Evolutionary conservation across 2,797 vertebrate genomes (phyloP).

Genomic region (Alfaro cultratus): DNA sequence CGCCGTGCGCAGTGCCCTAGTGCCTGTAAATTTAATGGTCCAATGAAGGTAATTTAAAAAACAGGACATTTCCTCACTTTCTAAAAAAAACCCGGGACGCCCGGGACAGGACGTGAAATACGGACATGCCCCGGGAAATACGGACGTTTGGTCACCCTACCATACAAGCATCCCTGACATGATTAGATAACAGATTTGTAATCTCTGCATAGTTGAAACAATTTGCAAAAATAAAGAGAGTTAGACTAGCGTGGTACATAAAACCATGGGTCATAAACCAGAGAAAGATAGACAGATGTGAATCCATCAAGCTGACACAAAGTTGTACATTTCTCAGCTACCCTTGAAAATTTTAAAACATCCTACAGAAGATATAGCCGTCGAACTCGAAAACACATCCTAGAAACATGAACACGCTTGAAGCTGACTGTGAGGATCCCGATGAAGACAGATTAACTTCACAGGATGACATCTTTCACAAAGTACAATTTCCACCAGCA

Average conservation of each 20-base stretch:
- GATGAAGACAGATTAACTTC: slow-evolving; percentile 5
- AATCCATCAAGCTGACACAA: slow-evolving; percentile 32
- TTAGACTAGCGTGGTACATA: not conserved
- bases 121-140: no score
- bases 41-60: no score
- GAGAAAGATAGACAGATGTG: slow-evolving; percentile 21
- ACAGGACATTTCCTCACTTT: no score
- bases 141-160: no score
- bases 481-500: not conserved
- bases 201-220: slow-evolving; percentile 1
- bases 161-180: slow-evolving; percentile 1
- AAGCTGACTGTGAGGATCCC: not conserved
- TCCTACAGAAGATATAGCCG: slow-evolving; percentile 14
- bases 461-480: not conserved
- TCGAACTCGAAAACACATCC: not conserved
- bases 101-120: no score
- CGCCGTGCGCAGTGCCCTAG: no score
- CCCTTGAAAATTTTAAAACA: slow-evolving; percentile 21
- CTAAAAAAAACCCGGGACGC: no score
- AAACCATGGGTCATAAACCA: slow-evolving; percentile 20
- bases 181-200: slow-evolving; percentile 10
- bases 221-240: not conserved
- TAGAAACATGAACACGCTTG: not conserved
- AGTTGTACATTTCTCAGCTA: slow-evolving; percentile 58
- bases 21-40: no score